Percentiles rank a stretch among this genome's conserved stretches.
Conservation (phyloP, 2,113 vertebrate species). For the Leptobrachium ailaonicum region DNA sequence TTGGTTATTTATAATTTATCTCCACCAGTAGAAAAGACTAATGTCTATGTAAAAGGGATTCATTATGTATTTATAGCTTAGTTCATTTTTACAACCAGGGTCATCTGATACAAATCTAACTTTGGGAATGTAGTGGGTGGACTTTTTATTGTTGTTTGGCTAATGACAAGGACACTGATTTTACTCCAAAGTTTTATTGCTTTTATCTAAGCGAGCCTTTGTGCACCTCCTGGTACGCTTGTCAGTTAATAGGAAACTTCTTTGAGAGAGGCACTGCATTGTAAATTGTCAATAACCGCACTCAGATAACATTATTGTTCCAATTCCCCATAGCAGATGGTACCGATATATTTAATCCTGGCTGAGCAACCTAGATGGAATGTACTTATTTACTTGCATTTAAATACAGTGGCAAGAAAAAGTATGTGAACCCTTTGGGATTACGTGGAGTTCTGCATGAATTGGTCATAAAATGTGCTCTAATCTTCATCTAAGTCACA, state of each 20-base stretch:
- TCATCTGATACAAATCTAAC: slow-evolving; percentile 8
- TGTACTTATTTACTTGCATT: neutral
- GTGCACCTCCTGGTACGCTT: slow-evolving; percentile 43
- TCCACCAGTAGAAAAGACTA: neutral
- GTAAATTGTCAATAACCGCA: slow-evolving; percentile 39
- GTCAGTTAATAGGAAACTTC: slow-evolving; percentile 44
- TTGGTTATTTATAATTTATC: too few relatives aligned
- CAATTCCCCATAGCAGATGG: slow-evolving; percentile 33
- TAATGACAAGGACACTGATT: slow-evolving; percentile 18
- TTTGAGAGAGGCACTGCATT: neutral
- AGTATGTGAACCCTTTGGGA: neutral
- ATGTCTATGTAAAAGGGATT: neutral
- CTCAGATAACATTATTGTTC: slow-evolving; percentile 32
- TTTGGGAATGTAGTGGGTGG: slow-evolving; percentile 36
- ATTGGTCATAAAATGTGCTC: too few relatives aligned
- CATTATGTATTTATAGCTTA: slow-evolving; percentile 2
- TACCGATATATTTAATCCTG: neutral
- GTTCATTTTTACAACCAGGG: slow-evolving; percentile 1
- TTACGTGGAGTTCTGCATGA: too few relatives aligned
- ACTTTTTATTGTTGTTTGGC: neutral
- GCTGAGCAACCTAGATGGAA: neutral
- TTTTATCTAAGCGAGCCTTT: slow-evolving; percentile 31
- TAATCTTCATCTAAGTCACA: too few relatives aligned
- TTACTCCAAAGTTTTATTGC: slow-evolving; percentile 23
- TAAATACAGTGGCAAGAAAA: neutral